phyloP scores from a whole-genome alignment of 1,140 invertebrate genomes.

The Lasioglossum baleicum region DNA sequence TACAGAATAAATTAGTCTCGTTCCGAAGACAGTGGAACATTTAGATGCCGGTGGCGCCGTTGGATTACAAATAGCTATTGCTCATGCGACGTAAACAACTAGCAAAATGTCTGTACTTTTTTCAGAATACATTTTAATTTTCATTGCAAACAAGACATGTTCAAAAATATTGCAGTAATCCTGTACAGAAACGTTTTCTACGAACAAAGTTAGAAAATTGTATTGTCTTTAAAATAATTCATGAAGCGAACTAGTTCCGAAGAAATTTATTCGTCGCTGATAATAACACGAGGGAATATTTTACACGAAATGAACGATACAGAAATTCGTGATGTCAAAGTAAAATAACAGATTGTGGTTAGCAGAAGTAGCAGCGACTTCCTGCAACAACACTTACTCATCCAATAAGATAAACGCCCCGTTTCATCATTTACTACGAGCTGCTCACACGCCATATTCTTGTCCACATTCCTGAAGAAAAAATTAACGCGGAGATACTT shows the following conservation, averaged over 20 bases:
- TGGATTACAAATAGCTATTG: background rate
- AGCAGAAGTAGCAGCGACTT: conserved; percentile 6
- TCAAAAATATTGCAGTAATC: too few species aligned
- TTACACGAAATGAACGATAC: background rate
- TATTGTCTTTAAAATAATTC: too few species aligned
- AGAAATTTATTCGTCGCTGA: background rate
- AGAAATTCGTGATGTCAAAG: background rate
- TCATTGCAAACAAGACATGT: too few species aligned
- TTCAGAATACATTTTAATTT: too few species aligned
- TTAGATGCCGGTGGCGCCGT: background rate
- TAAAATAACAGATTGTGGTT: background rate
- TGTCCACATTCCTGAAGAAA: background rate
- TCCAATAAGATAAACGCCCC: conserved; percentile 24
- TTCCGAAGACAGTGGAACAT: background rate
- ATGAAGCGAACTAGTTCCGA: background rate
- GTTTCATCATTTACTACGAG: conserved; percentile 5
- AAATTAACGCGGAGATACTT: background rate
- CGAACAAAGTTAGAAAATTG: too few species aligned
- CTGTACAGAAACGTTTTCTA: too few species aligned
- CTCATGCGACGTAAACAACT: too few species aligned
- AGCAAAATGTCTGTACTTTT: background rate
- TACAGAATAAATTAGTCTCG: conserved; percentile 6
- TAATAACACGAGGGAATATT: too few species aligned
- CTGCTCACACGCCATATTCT: background rate
- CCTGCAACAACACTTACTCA: conserved; percentile 40